Evolutionary conservation across 1,140 invertebrate species (phyloP), one percentile per base, ranked within the genome.

Genomic region (Cotesia glomerata): DNA sequence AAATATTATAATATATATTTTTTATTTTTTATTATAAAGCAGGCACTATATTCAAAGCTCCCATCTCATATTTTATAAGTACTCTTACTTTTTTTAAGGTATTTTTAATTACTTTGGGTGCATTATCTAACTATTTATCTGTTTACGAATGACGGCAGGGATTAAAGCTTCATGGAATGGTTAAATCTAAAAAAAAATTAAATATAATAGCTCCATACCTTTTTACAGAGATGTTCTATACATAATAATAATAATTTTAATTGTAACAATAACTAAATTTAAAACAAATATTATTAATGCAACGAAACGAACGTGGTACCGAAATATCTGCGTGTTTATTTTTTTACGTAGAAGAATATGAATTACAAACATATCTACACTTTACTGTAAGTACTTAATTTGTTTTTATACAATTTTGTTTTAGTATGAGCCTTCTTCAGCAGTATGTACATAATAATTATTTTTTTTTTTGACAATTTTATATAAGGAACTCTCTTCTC

Each of bases 21-120:
- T 13, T 71, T 35, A 56, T 26, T 36, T 36, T 54, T 11, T 52
- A 32, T 73, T 81, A 72, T 81, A 79, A 85, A 86, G 83, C 83
- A 87, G 84, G 85, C 83, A 87, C 83, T 45, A 45, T 86, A 85
- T 85, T 85, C 80, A 82, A 86, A 86, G 83, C 84, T 86, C 80
- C 78, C 80, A 66, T 81, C 51, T 58, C 39, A 45, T 64, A n/a
- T 65, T 45, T 65, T 72, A 73, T 75, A 45, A 45, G 39, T 45
- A 45, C 5, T 45, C 8, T 74, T 34, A 75, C n/a, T 34, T 16
- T 52, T 74, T 36, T 63, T 61, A 35, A 7, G 51, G 26, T 56
- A 3, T 4, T 36, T 65, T 9, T 71, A 13, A 18, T 71, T 35
- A 35, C 39, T 39, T 64, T 71, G 26, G 26, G 66, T 34, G 35